phyloP scores from a whole-genome alignment of 2,888 invertebrate genomes.

The Diogma glabrata region DNA sequence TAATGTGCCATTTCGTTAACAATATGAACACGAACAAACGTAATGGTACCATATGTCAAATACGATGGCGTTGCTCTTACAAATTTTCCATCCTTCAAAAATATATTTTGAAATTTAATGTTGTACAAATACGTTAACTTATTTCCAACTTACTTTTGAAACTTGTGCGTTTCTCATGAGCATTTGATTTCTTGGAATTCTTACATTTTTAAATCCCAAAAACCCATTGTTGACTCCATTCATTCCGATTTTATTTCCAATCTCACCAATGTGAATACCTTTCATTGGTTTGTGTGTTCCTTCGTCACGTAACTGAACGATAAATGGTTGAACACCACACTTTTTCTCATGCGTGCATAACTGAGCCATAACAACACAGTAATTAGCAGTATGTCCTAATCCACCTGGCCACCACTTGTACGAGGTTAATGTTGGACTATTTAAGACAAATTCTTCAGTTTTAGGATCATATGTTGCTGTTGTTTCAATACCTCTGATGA shows the following conservation, averaged over 20 bases:
- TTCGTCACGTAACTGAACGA: constrained; percentile 81
- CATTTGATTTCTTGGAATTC: constrained; percentile 85
- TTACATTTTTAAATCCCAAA: constrained; percentile 72
- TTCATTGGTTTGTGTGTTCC: constrained; percentile 76
- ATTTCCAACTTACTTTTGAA: no score
- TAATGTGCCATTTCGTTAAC: constrained; percentile 66
- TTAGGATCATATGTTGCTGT: constrained; percentile 78
- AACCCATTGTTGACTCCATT: constrained; percentile 89
- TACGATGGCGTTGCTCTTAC: constrained; percentile 72
- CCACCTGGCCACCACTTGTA: constrained; percentile 98
- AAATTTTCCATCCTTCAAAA: constrained; percentile 80
- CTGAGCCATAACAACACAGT: constrained; percentile 87
- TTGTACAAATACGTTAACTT: no score
- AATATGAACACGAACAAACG: constrained; percentile 81
- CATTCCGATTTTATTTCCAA: constrained; percentile 90
- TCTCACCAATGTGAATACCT: constrained; percentile 88
- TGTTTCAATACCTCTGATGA: constrained; percentile 85
- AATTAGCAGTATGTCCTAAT: constrained; percentile 86
- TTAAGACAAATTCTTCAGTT: constrained; percentile 74
- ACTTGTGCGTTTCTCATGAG: constrained; percentile 91
- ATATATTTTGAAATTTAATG: no score
- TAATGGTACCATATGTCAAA: constrained; percentile 84
- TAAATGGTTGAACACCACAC: constrained; percentile 85
- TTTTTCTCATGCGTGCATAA: constrained; percentile 71
- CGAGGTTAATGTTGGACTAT: constrained; percentile 77